Evolutionary conservation across 1,140 invertebrate species (phyloP).

Genomic region (Danaus plexippus): DNA sequence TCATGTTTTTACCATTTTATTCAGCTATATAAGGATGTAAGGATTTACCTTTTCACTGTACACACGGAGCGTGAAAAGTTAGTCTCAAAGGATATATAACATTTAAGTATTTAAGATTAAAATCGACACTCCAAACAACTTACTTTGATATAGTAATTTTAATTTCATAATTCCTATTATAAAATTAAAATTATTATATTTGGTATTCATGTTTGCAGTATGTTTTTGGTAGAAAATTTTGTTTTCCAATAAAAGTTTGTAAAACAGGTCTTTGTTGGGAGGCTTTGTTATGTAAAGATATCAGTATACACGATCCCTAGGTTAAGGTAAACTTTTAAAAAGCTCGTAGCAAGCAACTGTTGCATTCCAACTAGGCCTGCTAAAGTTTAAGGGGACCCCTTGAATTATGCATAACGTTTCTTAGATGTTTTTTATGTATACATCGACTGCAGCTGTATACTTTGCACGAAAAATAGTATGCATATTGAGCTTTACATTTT

Average conservation of each 20-base stretch:
- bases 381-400: constrained; percentile 25
- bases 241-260: not conserved
- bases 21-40: too few species aligned
- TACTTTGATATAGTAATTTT: too few species aligned
- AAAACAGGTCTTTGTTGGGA: not conserved
- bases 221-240: constrained; percentile 7
- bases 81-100: too few species aligned
- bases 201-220: not conserved
- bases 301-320: constrained; percentile 14
- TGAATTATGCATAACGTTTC: constrained; percentile 27
- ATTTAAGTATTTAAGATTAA: too few species aligned
- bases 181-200: constrained; percentile 8
- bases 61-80: too few species aligned
- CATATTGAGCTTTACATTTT: too few species aligned
- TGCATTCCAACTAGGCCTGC: constrained; percentile 26
- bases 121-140: too few species aligned
- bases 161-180: too few species aligned
- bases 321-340: constrained; percentile 30
- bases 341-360: constrained; percentile 27
- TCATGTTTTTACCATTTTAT: not conserved
- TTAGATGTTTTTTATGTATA: constrained; percentile 19
- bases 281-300: constrained; percentile 15
- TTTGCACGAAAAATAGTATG: too few species aligned
- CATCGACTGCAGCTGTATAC: too few species aligned
- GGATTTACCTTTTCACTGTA: too few species aligned